Base-by-base conservation (phyloP, 2,797 vertebrate genomes). In the Parauchenoglanis ngamensis region DNA sequence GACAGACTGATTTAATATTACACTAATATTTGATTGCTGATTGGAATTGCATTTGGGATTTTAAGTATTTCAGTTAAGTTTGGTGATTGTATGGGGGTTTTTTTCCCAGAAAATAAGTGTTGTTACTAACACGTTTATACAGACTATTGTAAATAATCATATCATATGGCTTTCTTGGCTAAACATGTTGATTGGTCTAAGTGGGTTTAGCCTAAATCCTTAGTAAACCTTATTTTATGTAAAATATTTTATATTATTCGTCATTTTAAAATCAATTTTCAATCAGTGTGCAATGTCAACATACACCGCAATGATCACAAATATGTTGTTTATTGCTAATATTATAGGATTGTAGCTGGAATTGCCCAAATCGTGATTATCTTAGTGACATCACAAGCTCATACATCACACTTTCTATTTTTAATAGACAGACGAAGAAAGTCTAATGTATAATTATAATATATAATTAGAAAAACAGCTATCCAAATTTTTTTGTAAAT, bases 351-450 rank as follows among this genome's bases (percentile, higher is more conserved):
- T 46, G 73, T 28, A 52, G 46, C 6, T 76, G 19, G 0, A 25
- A 52, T n/a, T 61, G 5, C 11, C 56, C 23, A 59, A 28, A 23
- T 59, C 54, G 31, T 23, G 17, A 59, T 57, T 12, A 13, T 31
- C 49, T 23, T 57, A 4, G n/a, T 79, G 76, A 79, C 54, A 31
- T 77, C 75, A 77, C n/a, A 78, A 77, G 40, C 49, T 77, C 76
- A 19, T 78, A 35, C 7, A 5, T 61, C 17, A 61, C 56, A 15
- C 23, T 49, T 25, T 46, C 31, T 49, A 49, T 75, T 46, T 75
- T 23, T 73, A 2, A 17, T 35, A 19, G 31, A 31, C 31, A 2
- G 5, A 46, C 25, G 10, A 10, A 70, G 17, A 40, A 21, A 70
- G 40, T 13, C 6, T 31, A 0, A 25, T 68, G 15, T 40, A 35